Evolutionary conservation across 2,113 vertebrate species (phyloP), one percentile per base, ranked within the genome.

Genomic region (Plestiodon gilberti): DNA sequence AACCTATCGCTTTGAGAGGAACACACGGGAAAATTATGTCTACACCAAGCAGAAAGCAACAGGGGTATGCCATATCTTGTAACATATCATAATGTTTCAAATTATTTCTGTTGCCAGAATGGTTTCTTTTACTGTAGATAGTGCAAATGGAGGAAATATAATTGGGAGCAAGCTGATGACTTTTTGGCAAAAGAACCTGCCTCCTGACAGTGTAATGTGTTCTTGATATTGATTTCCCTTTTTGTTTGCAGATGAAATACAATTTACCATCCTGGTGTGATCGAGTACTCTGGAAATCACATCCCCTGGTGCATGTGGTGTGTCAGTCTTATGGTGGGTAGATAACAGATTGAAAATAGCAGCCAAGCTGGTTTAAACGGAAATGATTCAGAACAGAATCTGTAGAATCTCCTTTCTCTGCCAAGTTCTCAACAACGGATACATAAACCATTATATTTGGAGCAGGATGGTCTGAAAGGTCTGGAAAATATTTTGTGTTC

Each of bases 201-300:
- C 65, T 80, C 88, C 38, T 76, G 25, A 83, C 40, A 61, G 30
- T 77, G 55, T 2, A 23, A 79, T 30, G 18, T 81, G 84, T 81
- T 82, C 90, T 89, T 94, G 86, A 92, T 87, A 75, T 87, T 40
- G 15, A 67, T n/a, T 93, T 78, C 87, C 79, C 83, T 93, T 94
- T 57, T 90, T 93, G 48, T 86, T 93, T 90, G 71, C 96, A 99
- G 99, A 98, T 98, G 89, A 99, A 99, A 92, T 99, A 99, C 95
- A 99, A 99, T 94, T 94, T 99, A 88, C 99, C 99, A 4, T 99
- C 99, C 33, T 99, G 99, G 99, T 99, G 99, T 86, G 99, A 99
- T 93, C 98, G 99, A 8, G 98, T 99, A 86, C 97, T 99, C 86
- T 96, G 99, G 95, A 99, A 99, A 95, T 99, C 99, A 0, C 99